Conservation (phyloP, 2,113 vertebrate species). For the Martes martes region DNA sequence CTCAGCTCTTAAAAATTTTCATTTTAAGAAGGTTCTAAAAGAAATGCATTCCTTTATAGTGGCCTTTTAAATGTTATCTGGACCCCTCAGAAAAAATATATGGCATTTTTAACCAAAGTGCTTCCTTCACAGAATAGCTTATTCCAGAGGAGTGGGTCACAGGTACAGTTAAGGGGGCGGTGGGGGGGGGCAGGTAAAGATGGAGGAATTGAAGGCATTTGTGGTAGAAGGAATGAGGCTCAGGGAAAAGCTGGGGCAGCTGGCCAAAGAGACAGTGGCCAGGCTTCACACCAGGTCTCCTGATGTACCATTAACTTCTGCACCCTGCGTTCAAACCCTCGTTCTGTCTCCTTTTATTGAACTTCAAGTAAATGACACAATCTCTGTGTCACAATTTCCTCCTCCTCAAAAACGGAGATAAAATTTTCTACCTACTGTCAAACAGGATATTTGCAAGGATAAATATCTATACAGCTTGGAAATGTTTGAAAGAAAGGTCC, state of each 20-base stretch:
- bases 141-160: neutral
- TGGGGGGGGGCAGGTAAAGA: neutral
- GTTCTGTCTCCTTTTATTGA: neutral
- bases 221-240: neutral
- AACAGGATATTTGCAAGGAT: conserved; percentile 30
- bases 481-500: conserved; percentile 18
- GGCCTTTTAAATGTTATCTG: neutral
- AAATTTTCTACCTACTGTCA: conserved; percentile 3
- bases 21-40: conserved; percentile 14
- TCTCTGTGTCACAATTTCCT: conserved; percentile 30
- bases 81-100: neutral
- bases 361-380: conserved; percentile 22
- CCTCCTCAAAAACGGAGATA: neutral
- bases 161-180: neutral
- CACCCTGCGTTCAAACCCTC: neutral
- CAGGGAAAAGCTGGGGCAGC: neutral
- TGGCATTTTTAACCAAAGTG: neutral
- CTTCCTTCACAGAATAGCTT: neutral
- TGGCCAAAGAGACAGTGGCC: neutral
- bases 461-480: neutral
- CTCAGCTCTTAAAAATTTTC: conserved; percentile 14
- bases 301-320: neutral
- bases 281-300: neutral
- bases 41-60: neutral
- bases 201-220: neutral